Evolutionary conservation across 2,113 vertebrate genomes (phyloP), one percentile per base, ranked within the genome.

Genomic region (Alexandromys fortis): DNA sequence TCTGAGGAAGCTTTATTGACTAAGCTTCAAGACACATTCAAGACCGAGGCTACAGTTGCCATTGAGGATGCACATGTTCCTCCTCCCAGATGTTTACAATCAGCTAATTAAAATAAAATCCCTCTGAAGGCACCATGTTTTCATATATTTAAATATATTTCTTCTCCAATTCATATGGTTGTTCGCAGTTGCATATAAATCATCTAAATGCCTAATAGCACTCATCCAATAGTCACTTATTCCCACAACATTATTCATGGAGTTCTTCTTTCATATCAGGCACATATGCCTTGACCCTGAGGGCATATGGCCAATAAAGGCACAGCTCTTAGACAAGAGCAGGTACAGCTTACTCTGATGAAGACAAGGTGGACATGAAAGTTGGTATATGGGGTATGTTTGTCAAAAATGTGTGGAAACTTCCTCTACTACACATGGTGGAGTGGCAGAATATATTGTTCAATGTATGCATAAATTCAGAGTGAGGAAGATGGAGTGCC

Each of bases 151-250:
- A 75, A 22, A 49, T 76, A 28, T 6, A 17, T 86, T 47, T 70
- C 90, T 13, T 61, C 63, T 12, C 26, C 24, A 86, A 19, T 93
- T 83, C 14, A 58, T 85, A 93, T 72, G 19, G 13, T 77, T 75
- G 38, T 75, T 89, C 1, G 68, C 6, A 89, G 70, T 5, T 81
- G 35, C 26, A 87, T 87, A 82, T 22, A 75, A 67, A 35, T 42
- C n/a, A 79, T 94, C 14, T 73, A 47, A 10, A 76, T 91, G 94
- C 49, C 78, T 90, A 82, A 19, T 86, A 78, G 55, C 65, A 78
- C 90, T 89, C 52, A 65, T 52, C 16, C 3, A 85, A 72, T 55
- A 58, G n/a, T 91, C 19, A 67, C 7, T 86, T 55, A 42, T 95
- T 95, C 9, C 52, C 17, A 4, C 4, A 91, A 70, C 10, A 85